These are phyloP conservation scores for Ornithoptera priamus DNA, from an alignment of 2,888 invertebrate genomes.

Conservation along the genomic window DNA sequence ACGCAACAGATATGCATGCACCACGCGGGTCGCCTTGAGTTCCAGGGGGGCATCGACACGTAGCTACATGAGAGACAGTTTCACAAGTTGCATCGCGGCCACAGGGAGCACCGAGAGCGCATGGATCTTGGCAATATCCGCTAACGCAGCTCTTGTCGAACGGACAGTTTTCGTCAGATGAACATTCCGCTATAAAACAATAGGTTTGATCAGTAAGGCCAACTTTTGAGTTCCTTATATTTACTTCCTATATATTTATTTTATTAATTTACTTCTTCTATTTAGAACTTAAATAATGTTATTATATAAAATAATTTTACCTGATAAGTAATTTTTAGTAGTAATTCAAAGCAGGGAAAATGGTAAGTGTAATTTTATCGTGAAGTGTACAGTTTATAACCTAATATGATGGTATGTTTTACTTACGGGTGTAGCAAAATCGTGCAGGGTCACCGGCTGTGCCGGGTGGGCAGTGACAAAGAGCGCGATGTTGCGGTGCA, in stretches of 20 bases:
- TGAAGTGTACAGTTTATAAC: no score
- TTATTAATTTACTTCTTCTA: no score
- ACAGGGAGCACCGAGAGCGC: constrained; percentile 84
- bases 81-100: constrained; percentile 89
- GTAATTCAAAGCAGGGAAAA: no score
- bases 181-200: constrained; percentile 85
- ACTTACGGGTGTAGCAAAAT: constrained; percentile 91
- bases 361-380: no score
- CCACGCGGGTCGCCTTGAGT: constrained; percentile 91
- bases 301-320: neutral
- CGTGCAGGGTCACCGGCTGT: constrained; percentile 94
- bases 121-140: constrained; percentile 90
- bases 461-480: constrained; percentile 90
- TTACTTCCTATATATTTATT: no score
- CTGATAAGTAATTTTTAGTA: no score
- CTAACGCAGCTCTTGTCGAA: constrained; percentile 90
- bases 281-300: neutral
- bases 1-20: constrained; percentile 90
- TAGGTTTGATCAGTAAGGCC: neutral
- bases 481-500: constrained; percentile 87
- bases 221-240: neutral
- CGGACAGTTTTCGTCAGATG: constrained; percentile 88
- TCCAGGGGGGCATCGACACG: constrained; percentile 91
- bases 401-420: neutral
- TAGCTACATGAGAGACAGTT: constrained; percentile 86